A percentile compares a stretch with the other conserved stretches of the same genome.
Conservation (phyloP, 37 sponge, comb jelly and placozoan species). For the Mnemiopsis leidyi region DNA sequence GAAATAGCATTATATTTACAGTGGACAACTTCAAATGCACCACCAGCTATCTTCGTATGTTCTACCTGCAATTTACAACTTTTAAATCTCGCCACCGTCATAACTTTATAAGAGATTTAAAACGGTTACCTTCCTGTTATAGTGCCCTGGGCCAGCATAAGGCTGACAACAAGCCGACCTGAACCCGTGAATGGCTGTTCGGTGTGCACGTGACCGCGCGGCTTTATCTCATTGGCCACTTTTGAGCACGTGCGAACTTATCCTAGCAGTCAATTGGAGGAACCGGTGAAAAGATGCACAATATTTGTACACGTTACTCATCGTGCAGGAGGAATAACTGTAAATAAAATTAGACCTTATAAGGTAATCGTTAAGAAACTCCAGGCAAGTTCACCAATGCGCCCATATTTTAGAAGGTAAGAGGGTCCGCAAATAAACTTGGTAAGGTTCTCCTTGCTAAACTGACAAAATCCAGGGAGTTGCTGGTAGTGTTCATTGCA, state of each 20-base stretch:
- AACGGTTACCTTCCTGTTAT: not conserved
- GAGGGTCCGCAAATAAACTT: no score
- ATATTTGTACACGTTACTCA: slow-evolving; percentile 59
- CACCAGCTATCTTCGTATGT: not conserved
- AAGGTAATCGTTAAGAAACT: not conserved
- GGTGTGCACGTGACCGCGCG: not conserved
- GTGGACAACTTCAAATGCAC: not conserved
- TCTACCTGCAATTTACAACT: not conserved
- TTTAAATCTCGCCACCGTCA: no score
- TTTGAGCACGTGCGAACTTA: not conserved
- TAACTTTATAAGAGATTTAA: not conserved
- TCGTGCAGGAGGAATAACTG: slow-evolving; percentile 3
- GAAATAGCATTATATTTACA: no score
- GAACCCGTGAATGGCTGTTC: not conserved
- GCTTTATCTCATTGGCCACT: not conserved
- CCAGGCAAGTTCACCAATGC: not conserved
- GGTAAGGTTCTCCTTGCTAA: no score
- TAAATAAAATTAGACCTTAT: not conserved
- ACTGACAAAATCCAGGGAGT: no score
- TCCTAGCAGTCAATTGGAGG: slow-evolving; percentile 2
- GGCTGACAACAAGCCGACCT: not conserved
- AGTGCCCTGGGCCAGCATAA: not conserved
- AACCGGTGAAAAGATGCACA: slow-evolving; percentile 50
- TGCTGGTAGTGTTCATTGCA: no score
- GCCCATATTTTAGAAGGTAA: not conserved